phyloP scores from a whole-genome alignment of 2,888 invertebrate species.

The Pterostichus madidus region DNA sequence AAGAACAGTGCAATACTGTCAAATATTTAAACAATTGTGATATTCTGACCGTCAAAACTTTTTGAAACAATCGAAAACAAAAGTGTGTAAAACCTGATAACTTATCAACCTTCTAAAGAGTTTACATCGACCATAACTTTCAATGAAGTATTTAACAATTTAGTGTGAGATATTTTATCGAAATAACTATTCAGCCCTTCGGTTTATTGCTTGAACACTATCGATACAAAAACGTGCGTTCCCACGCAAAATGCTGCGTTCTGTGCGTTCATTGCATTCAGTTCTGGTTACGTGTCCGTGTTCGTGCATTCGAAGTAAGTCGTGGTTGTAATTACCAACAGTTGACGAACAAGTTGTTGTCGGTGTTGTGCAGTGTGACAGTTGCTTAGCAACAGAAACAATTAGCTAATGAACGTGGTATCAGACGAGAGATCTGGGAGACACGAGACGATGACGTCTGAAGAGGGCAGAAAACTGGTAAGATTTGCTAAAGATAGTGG shows the following conservation, averaged over 20 bases:
- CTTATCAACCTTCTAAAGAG: no score
- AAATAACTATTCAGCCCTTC: no score
- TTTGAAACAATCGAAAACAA: no score
- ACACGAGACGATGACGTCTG: not conserved
- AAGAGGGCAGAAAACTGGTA: not conserved
- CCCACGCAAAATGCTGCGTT: conserved; percentile 8
- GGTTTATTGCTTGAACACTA: no score
- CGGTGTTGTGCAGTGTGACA: conserved; percentile 3
- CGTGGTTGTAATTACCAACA: not conserved
- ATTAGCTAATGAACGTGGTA: conserved; percentile 4
- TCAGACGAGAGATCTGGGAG: not conserved
- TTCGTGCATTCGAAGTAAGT: not conserved
- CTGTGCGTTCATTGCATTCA: not conserved
- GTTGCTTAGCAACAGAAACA: not conserved
- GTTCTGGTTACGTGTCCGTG: not conserved
- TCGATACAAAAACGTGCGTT: not conserved
- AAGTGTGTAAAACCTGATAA: no score
- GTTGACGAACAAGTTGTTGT: not conserved
- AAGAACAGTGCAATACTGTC: no score
- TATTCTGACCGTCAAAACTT: no score
- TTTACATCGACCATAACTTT: no score
- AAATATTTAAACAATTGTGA: no score
- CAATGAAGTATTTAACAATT: no score
- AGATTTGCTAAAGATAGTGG: not conserved
- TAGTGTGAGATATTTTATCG: no score